A percentile compares a stretch with the other conserved stretches of the same genome.
phyloP scores from a whole-genome alignment of 2,888 invertebrate species.

The Macrosoma leucophasiata region DNA sequence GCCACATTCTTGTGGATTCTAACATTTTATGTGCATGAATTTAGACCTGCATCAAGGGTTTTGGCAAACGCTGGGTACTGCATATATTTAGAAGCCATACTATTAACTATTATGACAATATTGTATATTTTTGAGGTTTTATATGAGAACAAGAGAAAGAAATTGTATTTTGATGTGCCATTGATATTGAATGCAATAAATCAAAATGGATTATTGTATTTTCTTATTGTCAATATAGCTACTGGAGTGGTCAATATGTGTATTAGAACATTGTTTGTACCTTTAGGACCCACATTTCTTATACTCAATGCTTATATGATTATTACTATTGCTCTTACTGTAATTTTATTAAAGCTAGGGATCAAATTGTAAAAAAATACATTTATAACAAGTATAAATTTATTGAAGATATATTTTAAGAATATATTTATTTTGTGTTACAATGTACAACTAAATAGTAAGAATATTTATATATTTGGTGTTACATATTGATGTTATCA shows the following conservation, averaged over 20 bases:
- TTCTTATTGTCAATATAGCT: slow-evolving; percentile 86
- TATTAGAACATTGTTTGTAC: slow-evolving; percentile 76
- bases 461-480: no score
- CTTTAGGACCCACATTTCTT: slow-evolving; percentile 50
- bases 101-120: slow-evolving; percentile 71
- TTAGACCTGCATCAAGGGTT: slow-evolving; percentile 82
- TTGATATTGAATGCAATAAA: slow-evolving; percentile 82
- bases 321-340: slow-evolving; percentile 35
- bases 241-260: slow-evolving; percentile 89
- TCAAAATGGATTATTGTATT: slow-evolving; percentile 88
- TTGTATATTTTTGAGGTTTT: slow-evolving; percentile 75
- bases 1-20: slow-evolving; percentile 52
- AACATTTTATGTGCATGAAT: slow-evolving; percentile 60
- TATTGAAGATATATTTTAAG: no score
- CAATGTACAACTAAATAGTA: no score
- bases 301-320: slow-evolving; percentile 78
- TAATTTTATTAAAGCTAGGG: no score
- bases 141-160: slow-evolving; percentile 38
- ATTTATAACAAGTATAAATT: no score
- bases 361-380: no score
- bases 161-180: slow-evolving; percentile 49
- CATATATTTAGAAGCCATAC: slow-evolving; percentile 82
- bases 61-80: slow-evolving; percentile 90
- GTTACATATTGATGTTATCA: no score
- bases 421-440: no score